phyloP scores from a whole-genome alignment of 1,140 invertebrate species.

The Eurosta solidaginis region DNA sequence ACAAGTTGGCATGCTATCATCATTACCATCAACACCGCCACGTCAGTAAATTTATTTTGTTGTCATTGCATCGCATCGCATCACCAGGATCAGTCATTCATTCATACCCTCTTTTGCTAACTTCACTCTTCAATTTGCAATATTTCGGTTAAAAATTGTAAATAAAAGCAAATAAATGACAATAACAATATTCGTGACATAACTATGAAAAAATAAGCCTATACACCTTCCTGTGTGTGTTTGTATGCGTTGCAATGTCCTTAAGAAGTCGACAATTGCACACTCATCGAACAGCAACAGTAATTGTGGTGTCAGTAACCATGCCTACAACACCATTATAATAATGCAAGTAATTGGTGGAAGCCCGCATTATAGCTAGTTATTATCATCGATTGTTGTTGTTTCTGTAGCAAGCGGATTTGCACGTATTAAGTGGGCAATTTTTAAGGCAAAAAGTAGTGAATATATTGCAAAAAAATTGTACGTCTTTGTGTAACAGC shows the following conservation, averaged over 20 bases:
- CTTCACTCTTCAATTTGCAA: neutral
- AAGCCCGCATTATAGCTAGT: neutral
- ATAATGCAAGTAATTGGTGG: slow-evolving; percentile 2
- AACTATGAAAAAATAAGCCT: neutral
- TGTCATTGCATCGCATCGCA: neutral
- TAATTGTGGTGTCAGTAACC: slow-evolving; percentile 8
- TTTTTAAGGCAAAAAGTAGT: slow-evolving; percentile 10
- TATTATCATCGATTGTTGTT: neutral
- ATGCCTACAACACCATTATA: neutral
- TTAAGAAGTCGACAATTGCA: slow-evolving; percentile 9
- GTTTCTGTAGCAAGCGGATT: neutral
- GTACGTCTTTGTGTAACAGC: neutral
- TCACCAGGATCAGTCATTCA: neutral
- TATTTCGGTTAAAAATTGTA: slow-evolving; percentile 4
- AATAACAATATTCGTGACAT: neutral
- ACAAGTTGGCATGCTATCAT: slow-evolving; percentile 17
- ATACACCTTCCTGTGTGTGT: too few relatives aligned
- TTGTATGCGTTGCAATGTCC: neutral
- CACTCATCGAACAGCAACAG: neutral
- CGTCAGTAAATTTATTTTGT: neutral
- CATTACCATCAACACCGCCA: slow-evolving; percentile 7
- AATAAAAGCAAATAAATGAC: slow-evolving; percentile 10
- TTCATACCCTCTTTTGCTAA: neutral
- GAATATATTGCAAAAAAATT: neutral
- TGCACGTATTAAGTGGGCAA: slow-evolving; percentile 6